Evolutionary conservation across 2,113 vertebrate genomes (phyloP).

Genomic region (Camelus bactrianus): DNA sequence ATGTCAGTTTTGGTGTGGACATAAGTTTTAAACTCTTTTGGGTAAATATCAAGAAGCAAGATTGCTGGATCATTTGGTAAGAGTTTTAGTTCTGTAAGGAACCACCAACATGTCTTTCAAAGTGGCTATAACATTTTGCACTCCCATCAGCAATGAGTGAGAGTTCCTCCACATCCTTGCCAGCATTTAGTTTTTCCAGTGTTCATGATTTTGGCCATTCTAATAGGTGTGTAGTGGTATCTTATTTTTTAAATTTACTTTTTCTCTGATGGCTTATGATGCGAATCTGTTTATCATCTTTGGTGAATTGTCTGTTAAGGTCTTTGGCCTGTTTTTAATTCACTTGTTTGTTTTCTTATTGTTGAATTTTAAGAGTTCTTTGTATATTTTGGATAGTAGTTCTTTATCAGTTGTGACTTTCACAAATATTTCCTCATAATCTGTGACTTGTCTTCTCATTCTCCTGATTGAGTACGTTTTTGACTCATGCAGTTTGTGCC

Average conservation of each 20-base stretch:
- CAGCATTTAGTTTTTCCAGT: neutral
- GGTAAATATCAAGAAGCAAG: neutral
- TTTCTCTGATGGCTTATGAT: neutral
- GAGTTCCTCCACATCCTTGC: neutral
- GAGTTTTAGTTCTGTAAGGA: neutral
- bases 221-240: neutral
- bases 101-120: neutral
- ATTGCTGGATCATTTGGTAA: neutral
- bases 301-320: neutral
- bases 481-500: neutral
- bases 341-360: neutral
- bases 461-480: neutral
- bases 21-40: neutral
- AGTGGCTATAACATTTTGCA: neutral
- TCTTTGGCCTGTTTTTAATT: neutral
- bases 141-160: neutral
- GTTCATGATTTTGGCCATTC: neutral
- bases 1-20: neutral
- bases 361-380: constrained; percentile 15
- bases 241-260: neutral
- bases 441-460: neutral
- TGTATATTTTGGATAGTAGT: neutral
- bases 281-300: neutral
- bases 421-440: neutral
- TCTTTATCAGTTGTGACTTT: neutral